These are phyloP conservation scores for Drosophila ogumai DNA, from an alignment of 1,140 invertebrate genomes.

Conservation along the genomic window DNA sequence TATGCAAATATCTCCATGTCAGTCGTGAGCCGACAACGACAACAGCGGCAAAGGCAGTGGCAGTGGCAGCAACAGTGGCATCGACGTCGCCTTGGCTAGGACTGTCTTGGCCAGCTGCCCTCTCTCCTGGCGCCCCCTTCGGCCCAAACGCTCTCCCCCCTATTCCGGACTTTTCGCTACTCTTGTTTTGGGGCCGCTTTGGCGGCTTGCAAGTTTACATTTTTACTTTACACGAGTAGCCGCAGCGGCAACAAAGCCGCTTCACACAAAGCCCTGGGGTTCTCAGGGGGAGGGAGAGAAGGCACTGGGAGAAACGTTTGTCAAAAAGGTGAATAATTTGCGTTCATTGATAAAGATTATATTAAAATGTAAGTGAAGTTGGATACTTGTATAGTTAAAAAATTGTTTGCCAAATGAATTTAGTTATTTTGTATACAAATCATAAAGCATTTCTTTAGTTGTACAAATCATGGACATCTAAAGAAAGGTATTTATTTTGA, in stretches of 20 bases:
- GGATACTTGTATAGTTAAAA: neutral
- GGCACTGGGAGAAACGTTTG: neutral
- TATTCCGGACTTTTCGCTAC: conserved; percentile 6
- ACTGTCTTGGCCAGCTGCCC: conserved; percentile 44
- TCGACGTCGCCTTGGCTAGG: conserved; percentile 59
- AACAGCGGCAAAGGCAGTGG: conserved; percentile 30
- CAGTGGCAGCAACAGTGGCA: conserved; percentile 18
- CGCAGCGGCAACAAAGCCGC: conserved; percentile 54
- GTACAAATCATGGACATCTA: too few relatives aligned
- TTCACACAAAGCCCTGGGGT: conserved; percentile 62
- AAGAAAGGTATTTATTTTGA: too few relatives aligned
- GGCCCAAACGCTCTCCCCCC: conserved; percentile 1
- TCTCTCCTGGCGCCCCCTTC: neutral
- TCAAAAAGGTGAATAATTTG: too few relatives aligned
- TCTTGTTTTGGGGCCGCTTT: conserved; percentile 74
- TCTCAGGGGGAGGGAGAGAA: conserved; percentile 8
- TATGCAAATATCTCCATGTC: conserved; percentile 80
- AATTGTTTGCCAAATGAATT: too few relatives aligned
- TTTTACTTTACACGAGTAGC: conserved; percentile 68
- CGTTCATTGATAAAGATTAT: neutral
- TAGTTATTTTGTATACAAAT: too few relatives aligned
- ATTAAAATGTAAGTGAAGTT: neutral
- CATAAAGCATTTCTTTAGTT: too few relatives aligned
- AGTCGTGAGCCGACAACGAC: conserved; percentile 74
- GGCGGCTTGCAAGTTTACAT: conserved; percentile 77